A percentile compares a stretch with the other conserved stretches of the same genome.
phyloP scores from a whole-genome alignment of 2,113 vertebrate genomes.

The Elephas maximus region DNA sequence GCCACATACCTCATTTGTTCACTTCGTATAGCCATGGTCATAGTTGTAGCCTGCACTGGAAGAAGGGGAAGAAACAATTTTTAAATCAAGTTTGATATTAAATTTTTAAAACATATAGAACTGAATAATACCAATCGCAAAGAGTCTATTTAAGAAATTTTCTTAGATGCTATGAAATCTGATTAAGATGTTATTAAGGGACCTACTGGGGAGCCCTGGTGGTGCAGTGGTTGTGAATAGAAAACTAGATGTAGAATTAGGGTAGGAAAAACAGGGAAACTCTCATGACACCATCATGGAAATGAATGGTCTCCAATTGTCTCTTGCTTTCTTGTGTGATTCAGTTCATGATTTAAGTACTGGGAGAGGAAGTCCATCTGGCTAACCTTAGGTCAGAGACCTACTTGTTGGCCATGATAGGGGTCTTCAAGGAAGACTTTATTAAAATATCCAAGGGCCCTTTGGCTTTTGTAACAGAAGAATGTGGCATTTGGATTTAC shows the following conservation, averaged over 20 bases:
- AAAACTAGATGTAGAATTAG: not conserved
- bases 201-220: too few relatives aligned
- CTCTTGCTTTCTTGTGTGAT: constrained; percentile 9
- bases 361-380: not conserved
- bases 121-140: not conserved
- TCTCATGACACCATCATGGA: not conserved
- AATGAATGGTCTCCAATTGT: not conserved
- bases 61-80: not conserved
- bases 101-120: not conserved
- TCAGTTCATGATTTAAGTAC: not conserved
- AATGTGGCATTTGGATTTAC: not conserved
- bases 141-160: not conserved
- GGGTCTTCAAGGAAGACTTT: not conserved
- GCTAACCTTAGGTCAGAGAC: not conserved
- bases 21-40: not conserved
- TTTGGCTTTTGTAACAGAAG: not conserved
- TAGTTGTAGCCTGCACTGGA: not conserved
- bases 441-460: not conserved
- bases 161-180: not conserved
- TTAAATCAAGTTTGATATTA: not conserved
- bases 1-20: not conserved
- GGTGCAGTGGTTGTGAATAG: not conserved
- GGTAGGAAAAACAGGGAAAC: not conserved
- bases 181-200: not conserved
- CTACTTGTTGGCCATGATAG: not conserved